phyloP scores from a whole-genome alignment of 1,140 invertebrate species.

The Trypoxylus dichotomus region DNA sequence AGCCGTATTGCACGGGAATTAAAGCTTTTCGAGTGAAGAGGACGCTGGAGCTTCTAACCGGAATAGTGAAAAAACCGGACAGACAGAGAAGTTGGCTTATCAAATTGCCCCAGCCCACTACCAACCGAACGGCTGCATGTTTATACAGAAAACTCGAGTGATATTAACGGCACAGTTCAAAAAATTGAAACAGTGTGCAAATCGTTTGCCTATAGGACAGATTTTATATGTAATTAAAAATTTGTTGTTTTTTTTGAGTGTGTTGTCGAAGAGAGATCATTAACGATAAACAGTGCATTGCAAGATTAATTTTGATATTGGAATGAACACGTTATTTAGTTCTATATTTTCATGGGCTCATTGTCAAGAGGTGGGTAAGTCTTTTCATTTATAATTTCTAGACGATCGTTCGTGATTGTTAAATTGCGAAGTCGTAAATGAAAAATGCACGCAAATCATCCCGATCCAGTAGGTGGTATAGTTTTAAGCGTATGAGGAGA shows the following conservation, averaged over 20 bases:
- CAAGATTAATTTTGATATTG: constrained; percentile 29
- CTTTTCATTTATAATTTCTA: constrained; percentile 44
- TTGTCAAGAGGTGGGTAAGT: constrained; percentile 68
- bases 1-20: not conserved
- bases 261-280: not conserved
- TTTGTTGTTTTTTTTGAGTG: not conserved
- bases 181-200: not conserved
- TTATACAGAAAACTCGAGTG: not conserved
- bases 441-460: not conserved
- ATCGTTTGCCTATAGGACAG: not conserved
- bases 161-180: not conserved
- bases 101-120: not conserved
- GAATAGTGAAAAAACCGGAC: not conserved
- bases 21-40: not conserved
- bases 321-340: constrained; percentile 45
- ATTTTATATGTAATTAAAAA: not conserved
- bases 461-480: constrained; percentile 1
- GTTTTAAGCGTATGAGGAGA: constrained; percentile 25
- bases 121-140: not conserved
- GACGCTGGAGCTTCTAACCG: not conserved
- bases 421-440: not conserved
- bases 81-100: not conserved
- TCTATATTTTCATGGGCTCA: constrained; percentile 56
- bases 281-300: not conserved
- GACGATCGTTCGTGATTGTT: constrained; percentile 12